Conservation (phyloP, 2,888 invertebrate genomes). For the Drosophila pegasa region DNA sequence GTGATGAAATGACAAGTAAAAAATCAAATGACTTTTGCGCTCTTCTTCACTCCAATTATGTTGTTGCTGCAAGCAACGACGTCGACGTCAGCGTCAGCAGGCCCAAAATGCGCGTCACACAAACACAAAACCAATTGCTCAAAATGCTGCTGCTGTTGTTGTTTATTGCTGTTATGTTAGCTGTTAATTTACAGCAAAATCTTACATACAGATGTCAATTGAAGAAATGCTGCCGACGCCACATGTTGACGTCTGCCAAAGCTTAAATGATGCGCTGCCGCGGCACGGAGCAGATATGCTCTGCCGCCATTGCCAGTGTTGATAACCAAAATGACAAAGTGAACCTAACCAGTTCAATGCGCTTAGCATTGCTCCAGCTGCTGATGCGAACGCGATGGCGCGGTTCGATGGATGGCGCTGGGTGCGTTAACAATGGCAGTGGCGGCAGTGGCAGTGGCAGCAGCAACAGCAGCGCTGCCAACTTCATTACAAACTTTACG, state of each 20-base stretch:
- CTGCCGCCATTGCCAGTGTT: conserved; percentile 52
- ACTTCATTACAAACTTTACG: conserved; percentile 44
- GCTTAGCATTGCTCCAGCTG: conserved; percentile 62
- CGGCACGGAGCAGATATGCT: conserved; percentile 16
- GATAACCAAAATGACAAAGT: conserved; percentile 65
- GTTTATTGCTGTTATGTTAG: conserved; percentile 12
- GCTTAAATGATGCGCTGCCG: conserved; percentile 38
- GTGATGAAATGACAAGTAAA: conserved; percentile 38
- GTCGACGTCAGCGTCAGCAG: neutral
- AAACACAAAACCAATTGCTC: conserved; percentile 20
- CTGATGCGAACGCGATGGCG: neutral
- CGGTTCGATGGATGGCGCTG: conserved; percentile 4
- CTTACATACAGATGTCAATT: conserved; percentile 42
- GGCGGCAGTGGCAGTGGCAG: neutral
- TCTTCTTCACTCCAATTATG: conserved; percentile 3
- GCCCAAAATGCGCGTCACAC: conserved; percentile 3
- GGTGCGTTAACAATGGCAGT: conserved; percentile 14
- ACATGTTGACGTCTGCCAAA: conserved; percentile 25
- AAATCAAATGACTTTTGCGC: conserved; percentile 24
- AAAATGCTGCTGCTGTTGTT: conserved; percentile 7
- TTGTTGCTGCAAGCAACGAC: neutral
- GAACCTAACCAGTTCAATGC: conserved; percentile 73
- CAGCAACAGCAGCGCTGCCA: conserved; percentile 8
- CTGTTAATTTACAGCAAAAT: conserved; percentile 13
- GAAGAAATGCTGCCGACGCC: conserved; percentile 34